A percentile compares a stretch with the other conserved stretches of the same genome.
These are phyloP conservation scores for Neotoxoptera formosana DNA, from an alignment of 1,140 invertebrate genomes.

Conservation along the genomic window DNA sequence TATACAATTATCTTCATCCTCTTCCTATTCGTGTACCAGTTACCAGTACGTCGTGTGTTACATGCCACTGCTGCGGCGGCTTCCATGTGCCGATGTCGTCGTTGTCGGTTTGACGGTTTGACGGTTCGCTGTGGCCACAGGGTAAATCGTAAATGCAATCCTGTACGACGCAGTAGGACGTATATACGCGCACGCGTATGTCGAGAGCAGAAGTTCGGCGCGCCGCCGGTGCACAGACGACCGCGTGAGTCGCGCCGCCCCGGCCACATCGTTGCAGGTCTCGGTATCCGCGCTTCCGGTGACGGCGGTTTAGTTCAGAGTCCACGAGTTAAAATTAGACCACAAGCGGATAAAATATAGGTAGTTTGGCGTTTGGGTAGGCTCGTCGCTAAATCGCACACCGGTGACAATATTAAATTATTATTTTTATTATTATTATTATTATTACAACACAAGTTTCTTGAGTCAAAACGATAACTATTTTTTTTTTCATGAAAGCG, in stretches of 20 bases:
- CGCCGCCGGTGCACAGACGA: neutral
- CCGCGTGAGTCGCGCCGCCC: neutral
- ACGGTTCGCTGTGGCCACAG: neutral
- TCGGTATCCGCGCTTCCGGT: neutral
- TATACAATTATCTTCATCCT: neutral
- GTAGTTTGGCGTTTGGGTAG: neutral
- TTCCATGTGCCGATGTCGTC: neutral
- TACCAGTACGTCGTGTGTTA: neutral
- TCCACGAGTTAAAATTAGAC: neutral
- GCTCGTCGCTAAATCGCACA: neutral
- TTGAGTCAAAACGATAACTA: too few species aligned
- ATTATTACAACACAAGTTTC: neutral
- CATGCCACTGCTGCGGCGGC: neutral
- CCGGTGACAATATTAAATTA: neutral
- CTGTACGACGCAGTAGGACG: neutral
- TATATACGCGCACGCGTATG: neutral
- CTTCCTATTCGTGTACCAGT: neutral
- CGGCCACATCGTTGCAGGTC: neutral
- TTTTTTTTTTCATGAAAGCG: neutral
- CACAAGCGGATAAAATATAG: neutral
- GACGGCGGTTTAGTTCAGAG: neutral
- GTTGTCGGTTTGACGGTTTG: neutral
- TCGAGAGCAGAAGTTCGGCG: neutral
- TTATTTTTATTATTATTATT: too few species aligned
- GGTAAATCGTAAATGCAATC: neutral